Evolutionary conservation across 1,140 invertebrate species (phyloP).

Genomic region (Schlechtendalia chinensis): DNA sequence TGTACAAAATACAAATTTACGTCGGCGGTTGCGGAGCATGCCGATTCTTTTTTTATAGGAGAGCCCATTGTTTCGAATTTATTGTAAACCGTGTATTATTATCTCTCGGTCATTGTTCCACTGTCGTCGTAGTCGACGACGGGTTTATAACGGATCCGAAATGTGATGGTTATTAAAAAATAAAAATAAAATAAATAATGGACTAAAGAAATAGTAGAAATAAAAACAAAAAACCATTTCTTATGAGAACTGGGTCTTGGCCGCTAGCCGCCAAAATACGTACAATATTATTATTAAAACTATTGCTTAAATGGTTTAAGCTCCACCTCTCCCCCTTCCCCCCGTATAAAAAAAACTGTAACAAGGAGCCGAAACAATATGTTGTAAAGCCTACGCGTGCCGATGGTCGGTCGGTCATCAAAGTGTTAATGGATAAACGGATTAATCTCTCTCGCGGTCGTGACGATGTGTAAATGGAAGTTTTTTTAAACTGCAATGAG

Average conservation of each 20-base stretch:
- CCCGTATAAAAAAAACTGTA: slow-evolving; percentile 11
- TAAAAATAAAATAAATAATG: background rate
- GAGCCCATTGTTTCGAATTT: slow-evolving; percentile 39
- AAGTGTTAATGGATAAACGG: slow-evolving; percentile 15
- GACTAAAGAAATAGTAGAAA: slow-evolving; percentile 33
- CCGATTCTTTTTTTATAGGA: background rate
- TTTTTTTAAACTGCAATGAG: slow-evolving; percentile 14
- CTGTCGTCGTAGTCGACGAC: background rate
- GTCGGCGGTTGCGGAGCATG: background rate
- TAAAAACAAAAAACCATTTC: slow-evolving; percentile 1
- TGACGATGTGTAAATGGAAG: slow-evolving; percentile 5
- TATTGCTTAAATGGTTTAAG: slow-evolving; percentile 29
- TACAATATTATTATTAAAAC: slow-evolving; percentile 7
- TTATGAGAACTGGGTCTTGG: slow-evolving; percentile 49
- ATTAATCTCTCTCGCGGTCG: slow-evolving; percentile 23
- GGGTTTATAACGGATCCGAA: slow-evolving; percentile 2
- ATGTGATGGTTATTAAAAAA: slow-evolving; percentile 15
- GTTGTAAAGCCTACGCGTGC: background rate
- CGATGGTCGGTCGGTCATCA: too few relatives aligned
- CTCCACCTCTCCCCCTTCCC: background rate
- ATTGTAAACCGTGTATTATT: slow-evolving; percentile 5
- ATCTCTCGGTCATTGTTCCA: slow-evolving; percentile 28
- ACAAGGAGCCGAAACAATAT: background rate
- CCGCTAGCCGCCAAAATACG: slow-evolving; percentile 13
- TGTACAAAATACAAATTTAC: background rate